Percentiles rank a stretch among this genome's conserved stretches.
Conservation (phyloP, 2,888 invertebrate species). For the Lasioglossum pauxillum region DNA sequence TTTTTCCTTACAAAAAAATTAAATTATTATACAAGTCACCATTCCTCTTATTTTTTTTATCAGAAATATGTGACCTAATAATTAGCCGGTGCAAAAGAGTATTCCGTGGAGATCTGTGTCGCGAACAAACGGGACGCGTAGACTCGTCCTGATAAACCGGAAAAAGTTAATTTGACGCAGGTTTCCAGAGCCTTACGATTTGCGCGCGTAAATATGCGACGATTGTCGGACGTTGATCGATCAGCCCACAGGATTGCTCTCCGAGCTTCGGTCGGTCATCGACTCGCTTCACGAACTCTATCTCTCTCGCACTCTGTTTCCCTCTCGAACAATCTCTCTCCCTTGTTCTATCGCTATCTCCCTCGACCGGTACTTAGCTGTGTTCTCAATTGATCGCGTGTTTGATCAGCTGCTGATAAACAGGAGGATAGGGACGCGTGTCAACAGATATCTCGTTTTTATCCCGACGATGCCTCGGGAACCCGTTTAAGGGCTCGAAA, state of each 20-base stretch:
- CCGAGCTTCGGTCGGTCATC: conserved; percentile 44
- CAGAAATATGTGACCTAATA: not conserved
- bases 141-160: conserved; percentile 9
- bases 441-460: conserved; percentile 30
- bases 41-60: not conserved
- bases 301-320: not conserved
- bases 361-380: conserved; percentile 29
- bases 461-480: not conserved
- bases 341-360: not conserved
- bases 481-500: not conserved
- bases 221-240: conserved; percentile 24
- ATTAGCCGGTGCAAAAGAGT: not conserved
- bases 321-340: not conserved
- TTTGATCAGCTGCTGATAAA: conserved; percentile 55
- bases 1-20: not conserved
- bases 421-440: conserved; percentile 23
- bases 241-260: conserved; percentile 36
- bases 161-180: conserved; percentile 38
- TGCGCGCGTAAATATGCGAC: conserved; percentile 40
- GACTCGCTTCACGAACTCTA: conserved; percentile 26
- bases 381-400: conserved; percentile 43
- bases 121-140: not conserved
- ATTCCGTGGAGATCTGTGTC: not conserved
- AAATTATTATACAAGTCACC: too few species aligned
- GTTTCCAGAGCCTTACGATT: conserved; percentile 29